Conservation (phyloP, 2,888 invertebrate species). For the Megalurothrips usitatus region DNA sequence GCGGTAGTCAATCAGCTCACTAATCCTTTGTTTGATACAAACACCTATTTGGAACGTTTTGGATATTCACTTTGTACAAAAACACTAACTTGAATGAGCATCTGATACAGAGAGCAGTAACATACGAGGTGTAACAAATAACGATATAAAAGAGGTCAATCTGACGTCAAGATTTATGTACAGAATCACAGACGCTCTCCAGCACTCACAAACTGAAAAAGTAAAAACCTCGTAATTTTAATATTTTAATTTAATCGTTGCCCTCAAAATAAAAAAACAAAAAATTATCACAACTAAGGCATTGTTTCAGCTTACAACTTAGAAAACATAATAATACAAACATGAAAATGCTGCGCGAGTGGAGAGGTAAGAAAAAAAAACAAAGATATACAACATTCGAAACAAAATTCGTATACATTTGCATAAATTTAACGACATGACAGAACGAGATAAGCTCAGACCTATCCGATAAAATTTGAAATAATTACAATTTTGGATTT, state of each 20-base stretch:
- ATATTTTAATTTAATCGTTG: background rate
- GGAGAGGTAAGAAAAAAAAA: conserved; percentile 17
- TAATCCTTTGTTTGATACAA: background rate
- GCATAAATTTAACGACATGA: conserved; percentile 19
- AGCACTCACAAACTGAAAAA: conserved; percentile 19
- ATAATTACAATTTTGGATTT: background rate
- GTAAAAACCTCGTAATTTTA: background rate
- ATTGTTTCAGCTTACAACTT: conserved; percentile 3
- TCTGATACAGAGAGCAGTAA: conserved; percentile 16
- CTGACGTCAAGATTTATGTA: conserved; percentile 20
- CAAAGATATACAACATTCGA: conserved; percentile 15
- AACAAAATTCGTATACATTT: conserved; percentile 23
- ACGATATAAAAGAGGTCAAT: conserved; percentile 17
- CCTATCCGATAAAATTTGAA: background rate
- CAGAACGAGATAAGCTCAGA: conserved; percentile 4
- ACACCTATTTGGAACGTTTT: background rate
- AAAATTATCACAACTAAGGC: conserved; percentile 22
- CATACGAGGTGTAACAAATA: conserved; percentile 17
- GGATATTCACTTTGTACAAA: conserved; percentile 6
- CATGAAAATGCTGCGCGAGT: conserved; percentile 7
- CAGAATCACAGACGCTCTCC: conserved; percentile 24
- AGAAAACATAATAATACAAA: background rate
- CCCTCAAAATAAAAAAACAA: background rate
- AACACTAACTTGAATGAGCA: conserved; percentile 13
- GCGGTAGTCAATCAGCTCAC: background rate